Evolutionary conservation across 2,113 vertebrate genomes (phyloP).

Genomic region (Poeciliopsis prolifica): DNA sequence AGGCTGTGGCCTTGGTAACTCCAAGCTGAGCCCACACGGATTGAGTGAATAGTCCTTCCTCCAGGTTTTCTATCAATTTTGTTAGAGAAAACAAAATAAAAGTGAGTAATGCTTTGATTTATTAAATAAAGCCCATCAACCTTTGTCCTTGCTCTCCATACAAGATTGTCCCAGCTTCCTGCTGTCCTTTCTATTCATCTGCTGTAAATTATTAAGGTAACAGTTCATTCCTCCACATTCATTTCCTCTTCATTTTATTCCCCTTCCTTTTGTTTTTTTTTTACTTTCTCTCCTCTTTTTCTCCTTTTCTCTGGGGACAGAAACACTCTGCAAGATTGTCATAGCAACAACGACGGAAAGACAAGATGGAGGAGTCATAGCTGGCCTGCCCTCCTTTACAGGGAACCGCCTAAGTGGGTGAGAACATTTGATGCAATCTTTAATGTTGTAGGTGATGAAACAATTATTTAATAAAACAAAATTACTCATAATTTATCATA

Average conservation of each 20-base stretch:
- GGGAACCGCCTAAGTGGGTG: constrained; percentile 15
- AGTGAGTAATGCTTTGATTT: constrained; percentile 40
- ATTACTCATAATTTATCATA: not conserved
- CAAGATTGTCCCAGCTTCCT: constrained; percentile 10
- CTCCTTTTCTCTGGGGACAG: constrained; percentile 63
- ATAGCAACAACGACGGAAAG: constrained; percentile 74
- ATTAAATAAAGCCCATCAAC: constrained; percentile 36
- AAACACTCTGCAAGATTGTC: constrained; percentile 68
- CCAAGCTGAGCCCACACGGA: constrained; percentile 49
- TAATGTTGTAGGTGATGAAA: constrained; percentile 1
- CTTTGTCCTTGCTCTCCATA: constrained; percentile 27
- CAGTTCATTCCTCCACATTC: constrained; percentile 29
- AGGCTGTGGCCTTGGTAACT: constrained; percentile 59
- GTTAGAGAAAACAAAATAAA: constrained; percentile 13
- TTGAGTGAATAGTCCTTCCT: constrained; percentile 21
- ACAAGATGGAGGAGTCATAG: constrained; percentile 68
- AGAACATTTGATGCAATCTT: constrained; percentile 47
- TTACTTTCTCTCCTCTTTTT: constrained; percentile 53
- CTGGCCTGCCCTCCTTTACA: constrained; percentile 64
- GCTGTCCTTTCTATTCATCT: constrained; percentile 3
- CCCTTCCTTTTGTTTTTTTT: constrained; percentile 40
- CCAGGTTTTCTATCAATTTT: constrained; percentile 29
- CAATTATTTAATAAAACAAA: not conserved
- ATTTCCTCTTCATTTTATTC: constrained; percentile 24
- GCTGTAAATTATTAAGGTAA: constrained; percentile 8